Evolutionary conservation across 2,113 vertebrate species (phyloP).

Genomic region (Aix galericulata): DNA sequence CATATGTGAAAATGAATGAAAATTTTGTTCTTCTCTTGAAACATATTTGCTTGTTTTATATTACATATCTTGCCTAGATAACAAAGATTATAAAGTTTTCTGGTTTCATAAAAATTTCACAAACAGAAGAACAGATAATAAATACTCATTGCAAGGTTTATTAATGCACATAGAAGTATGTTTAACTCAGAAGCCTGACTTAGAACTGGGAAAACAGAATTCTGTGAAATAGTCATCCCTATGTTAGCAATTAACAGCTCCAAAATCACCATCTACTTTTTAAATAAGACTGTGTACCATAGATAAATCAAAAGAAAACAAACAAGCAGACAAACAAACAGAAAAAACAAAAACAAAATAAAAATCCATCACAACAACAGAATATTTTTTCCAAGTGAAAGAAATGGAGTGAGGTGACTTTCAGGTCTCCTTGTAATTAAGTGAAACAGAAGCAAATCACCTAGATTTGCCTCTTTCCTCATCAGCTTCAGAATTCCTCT

Average conservation of each 20-base stretch:
- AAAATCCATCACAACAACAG: not conserved
- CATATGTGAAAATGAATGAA: not conserved
- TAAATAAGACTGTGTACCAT: not conserved
- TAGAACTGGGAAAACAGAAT: not conserved
- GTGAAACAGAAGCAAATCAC: not conserved
- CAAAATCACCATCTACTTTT: not conserved
- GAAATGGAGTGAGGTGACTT: not conserved
- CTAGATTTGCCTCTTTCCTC: not conserved
- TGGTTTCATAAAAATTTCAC: conserved; percentile 58
- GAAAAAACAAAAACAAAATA: not conserved
- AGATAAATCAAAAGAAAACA: not conserved
- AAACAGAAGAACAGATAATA: conserved; percentile 38
- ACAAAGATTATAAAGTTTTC: conserved; percentile 31
- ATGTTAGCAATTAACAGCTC: not conserved
- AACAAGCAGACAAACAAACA: not conserved
- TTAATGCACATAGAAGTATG: conserved; percentile 16
- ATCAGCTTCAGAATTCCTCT: conserved; percentile 16
- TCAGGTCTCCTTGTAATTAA: not conserved
- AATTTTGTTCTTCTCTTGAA: not conserved
- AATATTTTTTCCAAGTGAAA: not conserved
- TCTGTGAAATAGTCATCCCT: not conserved
- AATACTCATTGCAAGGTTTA: conserved; percentile 1
- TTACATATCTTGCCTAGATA: not conserved
- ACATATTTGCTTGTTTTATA: not conserved
- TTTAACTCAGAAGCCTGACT: conserved; percentile 45